phyloP scores from a whole-genome alignment of 2,797 vertebrate genomes.

The Dendrocincla tyrannina region DNA sequence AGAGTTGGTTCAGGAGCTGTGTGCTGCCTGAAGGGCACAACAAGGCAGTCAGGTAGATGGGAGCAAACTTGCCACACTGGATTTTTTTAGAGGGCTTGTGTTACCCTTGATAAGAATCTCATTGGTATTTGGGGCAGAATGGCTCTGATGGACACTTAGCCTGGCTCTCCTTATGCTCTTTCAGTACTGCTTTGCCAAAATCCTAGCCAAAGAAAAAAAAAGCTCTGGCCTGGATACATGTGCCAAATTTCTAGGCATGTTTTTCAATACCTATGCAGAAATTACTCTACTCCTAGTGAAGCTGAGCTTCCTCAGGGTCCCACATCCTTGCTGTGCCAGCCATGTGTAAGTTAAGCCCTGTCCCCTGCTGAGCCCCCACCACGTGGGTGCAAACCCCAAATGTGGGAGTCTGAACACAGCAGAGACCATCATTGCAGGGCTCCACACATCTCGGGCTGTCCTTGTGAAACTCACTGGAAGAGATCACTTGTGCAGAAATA shows the following conservation, averaged over 20 bases:
- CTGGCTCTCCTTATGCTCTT: background rate
- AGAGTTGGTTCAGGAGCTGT: background rate
- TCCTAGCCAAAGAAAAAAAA: background rate
- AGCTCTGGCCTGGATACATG: background rate
- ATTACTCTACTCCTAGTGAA: background rate
- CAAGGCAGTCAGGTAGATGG: background rate
- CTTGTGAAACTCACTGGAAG: background rate
- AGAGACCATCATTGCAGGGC: background rate
- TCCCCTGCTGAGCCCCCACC: background rate
- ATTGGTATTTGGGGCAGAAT: constrained; percentile 23
- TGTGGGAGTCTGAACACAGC: background rate
- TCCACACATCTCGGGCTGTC: accelerated
- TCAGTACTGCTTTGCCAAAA: background rate
- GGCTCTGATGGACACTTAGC: background rate
- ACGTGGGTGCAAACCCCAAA: background rate
- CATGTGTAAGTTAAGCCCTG: background rate
- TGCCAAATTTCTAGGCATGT: background rate
- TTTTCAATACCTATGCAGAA: background rate
- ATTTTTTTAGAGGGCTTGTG: constrained; percentile 35
- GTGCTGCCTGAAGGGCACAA: background rate
- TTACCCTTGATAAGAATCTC: constrained; percentile 39
- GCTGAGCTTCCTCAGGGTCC: background rate
- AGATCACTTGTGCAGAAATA: background rate
- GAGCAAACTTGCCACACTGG: constrained; percentile 38
- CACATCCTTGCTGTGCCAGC: background rate